Evolutionary conservation across 2,888 invertebrate genomes (phyloP).

Genomic region (Catonia carolina): DNA sequence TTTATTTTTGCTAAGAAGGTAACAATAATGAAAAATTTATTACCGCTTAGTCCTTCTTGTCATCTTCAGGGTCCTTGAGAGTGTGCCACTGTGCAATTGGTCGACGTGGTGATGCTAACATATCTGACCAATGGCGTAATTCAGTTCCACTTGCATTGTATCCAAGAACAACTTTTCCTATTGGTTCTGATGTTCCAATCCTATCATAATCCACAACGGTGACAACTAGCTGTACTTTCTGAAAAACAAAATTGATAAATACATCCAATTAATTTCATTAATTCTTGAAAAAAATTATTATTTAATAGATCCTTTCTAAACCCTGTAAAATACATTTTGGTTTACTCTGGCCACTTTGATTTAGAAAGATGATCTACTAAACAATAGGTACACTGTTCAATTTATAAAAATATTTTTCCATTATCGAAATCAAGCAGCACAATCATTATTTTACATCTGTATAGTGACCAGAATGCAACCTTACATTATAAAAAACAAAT

Average conservation of each 20-base stretch:
- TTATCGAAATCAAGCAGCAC: too few relatives aligned
- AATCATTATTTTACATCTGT: too few relatives aligned
- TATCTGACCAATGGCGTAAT: conserved; percentile 99
- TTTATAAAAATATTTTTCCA: too few relatives aligned
- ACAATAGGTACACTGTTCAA: too few relatives aligned
- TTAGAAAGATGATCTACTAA: neutral
- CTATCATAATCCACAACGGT: conserved; percentile 99
- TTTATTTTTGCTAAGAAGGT: too few relatives aligned
- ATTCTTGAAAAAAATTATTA: conserved; percentile 16
- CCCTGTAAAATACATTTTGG: conserved; percentile 4
- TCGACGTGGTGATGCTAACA: conserved; percentile 97
- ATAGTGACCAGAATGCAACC: too few relatives aligned
- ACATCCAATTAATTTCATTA: neutral
- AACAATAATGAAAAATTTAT: too few relatives aligned
- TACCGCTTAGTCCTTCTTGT: conserved; percentile 54
- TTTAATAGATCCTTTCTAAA: conserved; percentile 18
- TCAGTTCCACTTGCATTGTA: conserved; percentile 98
- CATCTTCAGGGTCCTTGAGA: conserved; percentile 94
- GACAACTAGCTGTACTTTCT: conserved; percentile 99
- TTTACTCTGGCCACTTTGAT: neutral
- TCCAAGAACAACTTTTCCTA: conserved; percentile 94
- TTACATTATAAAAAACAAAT: too few relatives aligned
- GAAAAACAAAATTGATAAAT: conserved; percentile 43
- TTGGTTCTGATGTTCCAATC: conserved; percentile 99
- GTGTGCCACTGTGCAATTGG: conserved; percentile 99